phyloP scores from a whole-genome alignment of 2,888 invertebrate species.

The Ectemnius continuus region DNA sequence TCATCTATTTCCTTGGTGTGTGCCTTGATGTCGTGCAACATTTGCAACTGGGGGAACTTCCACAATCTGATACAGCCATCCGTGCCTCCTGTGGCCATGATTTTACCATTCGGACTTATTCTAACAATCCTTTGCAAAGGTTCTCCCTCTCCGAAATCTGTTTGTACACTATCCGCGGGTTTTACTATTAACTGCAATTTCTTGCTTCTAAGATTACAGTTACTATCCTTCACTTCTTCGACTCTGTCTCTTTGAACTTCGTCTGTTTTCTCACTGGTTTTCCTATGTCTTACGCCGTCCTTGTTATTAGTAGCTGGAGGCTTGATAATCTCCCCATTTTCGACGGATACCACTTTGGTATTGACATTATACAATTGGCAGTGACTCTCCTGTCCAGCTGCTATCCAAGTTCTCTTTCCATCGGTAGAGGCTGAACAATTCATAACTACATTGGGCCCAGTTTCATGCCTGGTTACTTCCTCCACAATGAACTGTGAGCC shows the following conservation, averaged over 20 bases:
- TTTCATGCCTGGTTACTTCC: constrained; percentile 93
- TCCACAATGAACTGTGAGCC: constrained; percentile 90
- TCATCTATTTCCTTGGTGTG: constrained; percentile 97
- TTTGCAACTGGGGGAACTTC: constrained; percentile 90
- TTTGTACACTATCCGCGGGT: constrained; percentile 89
- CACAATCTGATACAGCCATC: constrained; percentile 93
- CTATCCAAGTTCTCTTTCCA: constrained; percentile 87
- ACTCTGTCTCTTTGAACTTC: constrained; percentile 49
- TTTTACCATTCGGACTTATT: constrained; percentile 86
- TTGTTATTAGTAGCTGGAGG: constrained; percentile 69
- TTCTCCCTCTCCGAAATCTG: constrained; percentile 88
- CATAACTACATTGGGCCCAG: constrained; percentile 94
- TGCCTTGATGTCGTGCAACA: constrained; percentile 85
- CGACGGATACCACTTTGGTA: constrained; percentile 76
- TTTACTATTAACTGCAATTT: constrained; percentile 87
- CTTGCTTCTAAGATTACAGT: constrained; percentile 75
- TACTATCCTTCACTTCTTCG: constrained; percentile 66
- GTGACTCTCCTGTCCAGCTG: constrained; percentile 95
- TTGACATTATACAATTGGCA: constrained; percentile 90
- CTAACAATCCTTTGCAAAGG: constrained; percentile 92
- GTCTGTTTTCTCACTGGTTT: constrained; percentile 71
- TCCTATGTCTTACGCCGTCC: constrained; percentile 79
- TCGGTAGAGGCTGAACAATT: constrained; percentile 88
- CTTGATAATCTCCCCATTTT: constrained; percentile 80
- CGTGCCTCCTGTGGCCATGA: constrained; percentile 94